Conservation (phyloP, 2,113 vertebrate species). For the Acrocephalus arundinaceus region DNA sequence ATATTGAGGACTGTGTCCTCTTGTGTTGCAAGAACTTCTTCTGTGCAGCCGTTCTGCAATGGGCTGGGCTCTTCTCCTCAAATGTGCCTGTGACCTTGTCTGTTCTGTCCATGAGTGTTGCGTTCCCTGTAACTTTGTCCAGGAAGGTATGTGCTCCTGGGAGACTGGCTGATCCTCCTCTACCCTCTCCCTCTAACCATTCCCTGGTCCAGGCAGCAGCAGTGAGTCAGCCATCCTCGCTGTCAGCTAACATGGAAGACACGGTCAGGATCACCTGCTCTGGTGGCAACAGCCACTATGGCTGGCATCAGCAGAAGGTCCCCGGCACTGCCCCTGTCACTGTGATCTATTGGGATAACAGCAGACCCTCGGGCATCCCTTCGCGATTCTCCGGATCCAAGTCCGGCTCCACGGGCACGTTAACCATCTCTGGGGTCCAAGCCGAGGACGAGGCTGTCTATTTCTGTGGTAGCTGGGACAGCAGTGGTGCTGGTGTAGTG, state of each 20-base stretch:
- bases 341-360: fast-evolving
- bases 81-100: background rate
- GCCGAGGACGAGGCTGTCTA: background rate
- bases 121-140: background rate
- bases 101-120: background rate
- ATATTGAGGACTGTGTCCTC: background rate
- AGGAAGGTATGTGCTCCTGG: background rate
- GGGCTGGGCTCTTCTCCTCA: background rate
- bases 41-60: background rate
- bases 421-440: background rate
- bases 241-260: background rate
- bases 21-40: background rate
- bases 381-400: background rate
- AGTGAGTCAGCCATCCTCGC: fast-evolving
- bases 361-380: background rate
- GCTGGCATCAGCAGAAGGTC: background rate
- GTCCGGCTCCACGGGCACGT: fast-evolving
- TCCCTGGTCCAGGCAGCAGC: background rate
- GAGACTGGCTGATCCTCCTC: background rate
- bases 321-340: background rate
- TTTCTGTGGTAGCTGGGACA: background rate
- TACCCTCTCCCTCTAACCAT: background rate
- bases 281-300: fast-evolving
- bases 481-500: background rate
- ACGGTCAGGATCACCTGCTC: background rate